Base-by-base conservation (phyloP, 2,888 invertebrate genomes). In the Drosophila mettleri region DNA sequence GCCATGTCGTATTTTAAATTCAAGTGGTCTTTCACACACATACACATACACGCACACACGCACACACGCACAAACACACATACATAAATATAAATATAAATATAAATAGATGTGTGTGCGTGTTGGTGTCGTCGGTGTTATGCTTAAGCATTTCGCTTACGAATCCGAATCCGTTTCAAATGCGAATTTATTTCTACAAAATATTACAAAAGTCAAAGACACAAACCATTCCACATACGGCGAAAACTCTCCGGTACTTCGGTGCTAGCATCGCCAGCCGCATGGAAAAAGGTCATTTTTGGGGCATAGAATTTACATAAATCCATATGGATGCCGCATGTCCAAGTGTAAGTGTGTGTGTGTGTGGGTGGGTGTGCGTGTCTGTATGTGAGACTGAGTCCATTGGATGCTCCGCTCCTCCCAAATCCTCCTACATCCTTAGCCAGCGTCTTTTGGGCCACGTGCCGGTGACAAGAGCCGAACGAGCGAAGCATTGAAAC, bases 181-280 rank as follows among this genome's bases (percentile, higher is more conserved):
- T 91, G 89, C 80, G 89, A 90, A 90, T 90, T 90, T 90, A 90
- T 90, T 88, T 66, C 83, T 78, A 86, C 86, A 90, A 90, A 88
- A 90, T 90, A 89, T 90, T 90, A 90, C 86, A 87, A 90, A 90
- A 90, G 90, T 90, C 91, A 89, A 89, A 90, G 89, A 88, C 88
- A 87, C 64, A 73, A 60, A 64, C 67, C 64, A 53, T 48, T 34
- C 60, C 48, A 69, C 46, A 54, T 29, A 41, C 46, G 61, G 14
- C 46, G 61, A 0, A 20, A 33, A 33, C n/a, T 33, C 49, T 34
- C 34, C 49, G 34, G 20, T 7, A 46, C 38, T 27, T 31, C 16
- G 62, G 58, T 53, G 54, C 46, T 54, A 48, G 58, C 61, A 48
- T 24, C 57, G 52, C 51, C 69, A 87, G 74, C 69, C 80, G 72